Evolutionary conservation across 2,888 invertebrate genomes (phyloP), one percentile per base, ranked within the genome.

Genomic region (Pocota personata): DNA sequence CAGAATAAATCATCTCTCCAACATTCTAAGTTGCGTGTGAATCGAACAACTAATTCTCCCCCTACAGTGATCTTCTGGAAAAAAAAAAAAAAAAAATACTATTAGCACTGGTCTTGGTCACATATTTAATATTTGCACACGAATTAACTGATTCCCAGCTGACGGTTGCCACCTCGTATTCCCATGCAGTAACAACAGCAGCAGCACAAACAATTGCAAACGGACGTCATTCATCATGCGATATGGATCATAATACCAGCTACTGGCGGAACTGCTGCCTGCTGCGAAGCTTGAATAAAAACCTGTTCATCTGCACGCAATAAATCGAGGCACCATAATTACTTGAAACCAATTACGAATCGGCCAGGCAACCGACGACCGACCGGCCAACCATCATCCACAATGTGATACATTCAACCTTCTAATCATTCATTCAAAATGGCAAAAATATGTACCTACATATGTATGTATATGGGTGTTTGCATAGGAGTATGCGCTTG

Each of bases 271-370:
- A 37, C 35, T 40, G 57, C 62, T 35, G 46, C 16, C n/a, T 62
- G 50, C 43, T 24, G 30, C 3, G 19, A 7, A 4, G 14, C 19
- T 60, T 48, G 55, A 14, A 43, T 24, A 43, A 48, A 43, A 82
- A 86, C 86, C 86, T 82, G 86, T 86, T 82, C 84, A 80, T 71
- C 76, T 77, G 86, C 86, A 86, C 86, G 86, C 86, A 86, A 86
- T 82, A 82, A 86, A 86, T 76, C 71, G 82, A 66, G 60, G 76
- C 67, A 76, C 66, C 72, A 72, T 86, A 82, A 82, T 86, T 86
- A 86, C 82, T 77, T 69, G 66, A 71, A 80, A 80, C 86, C 86
- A 82, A 86, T 86, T 86, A 86, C 71, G 66, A 80, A 79, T 64
- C 66, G 50, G 52, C 62, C 82, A 67, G 57, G 46, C 19, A 58